Evolutionary conservation across 2,113 vertebrate genomes (phyloP), one percentile per base, ranked within the genome.

Genomic region (Gasterosteus aculeatus): DNA sequence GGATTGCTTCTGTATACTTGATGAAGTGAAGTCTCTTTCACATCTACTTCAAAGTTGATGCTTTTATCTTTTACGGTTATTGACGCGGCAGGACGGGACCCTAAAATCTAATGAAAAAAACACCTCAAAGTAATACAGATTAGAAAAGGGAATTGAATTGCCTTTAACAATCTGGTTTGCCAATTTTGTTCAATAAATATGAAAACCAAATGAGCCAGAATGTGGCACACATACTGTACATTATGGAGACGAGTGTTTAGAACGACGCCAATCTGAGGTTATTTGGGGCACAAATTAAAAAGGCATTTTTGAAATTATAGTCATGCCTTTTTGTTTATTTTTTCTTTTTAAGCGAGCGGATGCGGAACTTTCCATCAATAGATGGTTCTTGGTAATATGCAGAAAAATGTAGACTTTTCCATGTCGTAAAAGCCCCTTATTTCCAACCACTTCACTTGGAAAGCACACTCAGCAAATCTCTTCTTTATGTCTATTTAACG

Each of bases 341-440:
- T 31, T 16, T 4, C 8, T 7, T 33, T 10, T 26, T 61, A 63
- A 39, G 72, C 33, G 51, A 67, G 77, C 49, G 68, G 78, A 77
- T 70, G 71, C 61, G 38, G 82, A 90, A 87, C 69, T 86, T 91
- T 85, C 85, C 87, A 86, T 82, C 78, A 81, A 71, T 75, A 84
- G 69, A 83, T 44, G 68, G 59, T 63, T 90, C 42, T 73, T 22
- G 38, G 75, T 83, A 75, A 80, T 78, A 82, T 69, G 49, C 74
- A 79, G 80, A 70, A 44, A 85, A 85, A 88, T 85, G 69, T 87
- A 81, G 72, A 81, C 74, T 65, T 91, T 90, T 90, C 87, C 85
- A 80, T 87, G 83, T 87, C 41, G 67, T 88, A 79, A 90, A 83
- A 85, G 73, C 60, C 22, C 78, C 78, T 86, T 26, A 66, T 83